Conservation (phyloP, 2,888 invertebrate species). For the Drosophila hawaiiensis region DNA sequence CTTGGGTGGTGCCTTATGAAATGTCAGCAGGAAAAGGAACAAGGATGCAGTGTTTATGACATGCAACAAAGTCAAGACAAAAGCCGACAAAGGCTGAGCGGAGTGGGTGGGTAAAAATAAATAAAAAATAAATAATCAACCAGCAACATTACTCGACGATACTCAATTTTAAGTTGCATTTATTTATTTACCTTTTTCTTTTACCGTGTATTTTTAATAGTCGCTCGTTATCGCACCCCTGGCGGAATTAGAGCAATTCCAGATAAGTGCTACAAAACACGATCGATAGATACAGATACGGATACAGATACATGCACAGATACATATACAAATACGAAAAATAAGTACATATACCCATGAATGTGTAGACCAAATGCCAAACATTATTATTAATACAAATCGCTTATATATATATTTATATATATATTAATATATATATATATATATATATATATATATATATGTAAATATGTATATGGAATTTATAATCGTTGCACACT, state of each 20-base stretch:
- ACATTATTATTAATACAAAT: conserved; percentile 50
- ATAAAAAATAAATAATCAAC: neutral
- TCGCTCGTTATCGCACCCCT: conserved; percentile 62
- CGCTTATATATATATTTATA: conserved; percentile 1
- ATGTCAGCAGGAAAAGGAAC: neutral
- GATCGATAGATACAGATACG: conserved; percentile 58
- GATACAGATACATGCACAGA: conserved; percentile 15
- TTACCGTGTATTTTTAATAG: conserved; percentile 5
- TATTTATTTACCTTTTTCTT: neutral
- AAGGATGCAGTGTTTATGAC: neutral
- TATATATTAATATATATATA: neutral
- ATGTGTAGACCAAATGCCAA: conserved; percentile 37
- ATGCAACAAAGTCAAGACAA: neutral
- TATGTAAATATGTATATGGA: neutral
- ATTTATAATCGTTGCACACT: neutral
- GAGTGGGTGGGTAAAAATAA: no score
- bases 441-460: neutral
- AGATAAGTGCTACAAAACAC: conserved; percentile 67
- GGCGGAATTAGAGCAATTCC: conserved; percentile 67
- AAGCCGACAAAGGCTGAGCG: neutral
- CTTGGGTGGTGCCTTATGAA: neutral
- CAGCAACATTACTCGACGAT: neutral
- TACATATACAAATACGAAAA: conserved; percentile 17
- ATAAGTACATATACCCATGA: neutral
- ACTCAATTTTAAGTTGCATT: neutral